Conservation (phyloP, 2,113 vertebrate genomes). For the Sardina pilchardus region DNA sequence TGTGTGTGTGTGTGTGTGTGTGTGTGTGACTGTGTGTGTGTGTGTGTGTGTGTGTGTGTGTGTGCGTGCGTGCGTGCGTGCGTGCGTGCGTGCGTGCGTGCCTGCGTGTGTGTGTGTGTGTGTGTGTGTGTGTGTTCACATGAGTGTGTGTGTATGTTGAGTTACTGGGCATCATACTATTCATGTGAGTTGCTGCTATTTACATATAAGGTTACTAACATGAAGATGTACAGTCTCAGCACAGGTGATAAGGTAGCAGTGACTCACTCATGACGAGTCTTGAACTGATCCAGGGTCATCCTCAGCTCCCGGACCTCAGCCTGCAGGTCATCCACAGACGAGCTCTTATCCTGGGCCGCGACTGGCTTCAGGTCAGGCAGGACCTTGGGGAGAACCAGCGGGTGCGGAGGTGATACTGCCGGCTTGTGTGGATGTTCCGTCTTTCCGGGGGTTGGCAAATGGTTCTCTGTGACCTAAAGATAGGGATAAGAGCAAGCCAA, state of each 20-base stretch:
- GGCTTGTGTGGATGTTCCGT: constrained; percentile 46
- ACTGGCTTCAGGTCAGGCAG: constrained; percentile 22
- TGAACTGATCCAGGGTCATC: constrained; percentile 69
- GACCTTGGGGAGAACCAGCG: constrained; percentile 26
- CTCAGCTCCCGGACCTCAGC: constrained; percentile 70
- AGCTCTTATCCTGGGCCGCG: constrained; percentile 45
- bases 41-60: too few species aligned
- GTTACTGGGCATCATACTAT: too few species aligned
- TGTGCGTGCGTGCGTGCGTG: too few species aligned
- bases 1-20: too few species aligned
- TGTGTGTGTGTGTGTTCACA: not conserved
- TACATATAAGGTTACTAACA: not conserved
- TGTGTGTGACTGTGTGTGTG: too few species aligned
- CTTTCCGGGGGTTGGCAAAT: constrained; percentile 46
- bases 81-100: not conserved
- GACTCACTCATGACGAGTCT: constrained; percentile 67
- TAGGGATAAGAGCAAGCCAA: not conserved
- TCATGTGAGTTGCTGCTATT: not conserved
- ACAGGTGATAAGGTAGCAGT: not conserved
- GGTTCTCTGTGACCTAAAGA: constrained; percentile 59
- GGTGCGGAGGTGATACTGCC: constrained; percentile 34
- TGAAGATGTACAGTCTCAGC: not conserved
- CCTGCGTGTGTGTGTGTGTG: not conserved
- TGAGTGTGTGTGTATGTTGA: not conserved
- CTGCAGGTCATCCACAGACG: constrained; percentile 57